Conservation (phyloP, 1,140 invertebrate species). For the Drosophila rufa region DNA sequence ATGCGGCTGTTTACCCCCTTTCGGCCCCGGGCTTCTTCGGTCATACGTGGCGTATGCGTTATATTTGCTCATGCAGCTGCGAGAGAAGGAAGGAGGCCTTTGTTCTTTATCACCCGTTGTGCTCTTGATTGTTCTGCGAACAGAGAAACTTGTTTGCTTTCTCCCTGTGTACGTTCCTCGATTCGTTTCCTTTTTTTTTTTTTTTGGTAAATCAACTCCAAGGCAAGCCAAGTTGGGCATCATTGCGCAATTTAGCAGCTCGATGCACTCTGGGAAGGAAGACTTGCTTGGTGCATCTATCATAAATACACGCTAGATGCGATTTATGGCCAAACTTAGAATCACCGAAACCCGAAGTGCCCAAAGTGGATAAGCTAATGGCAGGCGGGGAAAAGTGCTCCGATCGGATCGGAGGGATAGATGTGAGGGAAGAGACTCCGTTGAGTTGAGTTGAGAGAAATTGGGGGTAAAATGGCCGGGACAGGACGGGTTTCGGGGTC, state of each 20-base stretch:
- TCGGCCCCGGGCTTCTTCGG: not conserved
- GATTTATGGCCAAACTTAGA: conserved; percentile 63
- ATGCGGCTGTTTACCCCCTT: conserved; percentile 34
- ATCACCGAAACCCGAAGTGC: conserved; percentile 48
- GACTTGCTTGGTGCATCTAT: conserved; percentile 25
- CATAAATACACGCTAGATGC: conserved; percentile 60
- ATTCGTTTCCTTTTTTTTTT: not conserved
- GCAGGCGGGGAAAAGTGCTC: conserved; percentile 17
- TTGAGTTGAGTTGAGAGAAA: conserved; percentile 12
- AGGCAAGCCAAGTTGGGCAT: conserved; percentile 15
- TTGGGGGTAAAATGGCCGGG: not conserved
- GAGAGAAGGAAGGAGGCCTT: too few species aligned
- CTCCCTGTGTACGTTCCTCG: not conserved
- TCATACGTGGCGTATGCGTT: conserved; percentile 32
- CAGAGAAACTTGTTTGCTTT: not conserved
- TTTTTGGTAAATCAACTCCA: conserved; percentile 34
- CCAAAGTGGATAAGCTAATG: conserved; percentile 59
- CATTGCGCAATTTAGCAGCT: conserved; percentile 55
- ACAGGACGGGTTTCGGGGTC: conserved; percentile 10
- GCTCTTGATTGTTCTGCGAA: too few species aligned
- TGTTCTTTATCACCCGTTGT: too few species aligned
- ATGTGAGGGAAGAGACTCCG: not conserved
- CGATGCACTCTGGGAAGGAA: conserved; percentile 14
- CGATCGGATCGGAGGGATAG: not conserved
- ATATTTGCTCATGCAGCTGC: conserved; percentile 13